These are phyloP conservation scores for Caenorhabditis wallacei DNA, from an alignment of 2,888 invertebrate genomes.

Conservation along the genomic window DNA sequence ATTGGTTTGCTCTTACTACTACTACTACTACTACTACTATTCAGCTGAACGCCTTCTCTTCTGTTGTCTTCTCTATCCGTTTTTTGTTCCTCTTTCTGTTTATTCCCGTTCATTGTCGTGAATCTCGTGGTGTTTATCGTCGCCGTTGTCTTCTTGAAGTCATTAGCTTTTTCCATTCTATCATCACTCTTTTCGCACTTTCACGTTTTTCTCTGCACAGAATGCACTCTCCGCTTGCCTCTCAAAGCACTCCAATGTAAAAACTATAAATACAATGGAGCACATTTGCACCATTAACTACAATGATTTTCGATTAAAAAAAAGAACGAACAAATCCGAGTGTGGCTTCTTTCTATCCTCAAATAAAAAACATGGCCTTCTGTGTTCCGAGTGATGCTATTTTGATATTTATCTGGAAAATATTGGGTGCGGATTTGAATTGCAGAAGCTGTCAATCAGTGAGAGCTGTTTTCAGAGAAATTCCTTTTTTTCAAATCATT, in stretches of 20 bases:
- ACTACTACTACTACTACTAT: slow-evolving; percentile 22
- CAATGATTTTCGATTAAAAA: too few species aligned
- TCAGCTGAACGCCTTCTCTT: slow-evolving; percentile 10
- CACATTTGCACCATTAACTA: too few species aligned
- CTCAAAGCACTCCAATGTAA: background rate
- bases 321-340: background rate
- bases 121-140: too few species aligned
- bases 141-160: too few species aligned
- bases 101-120: too few species aligned
- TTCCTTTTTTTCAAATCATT: background rate
- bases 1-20: slow-evolving; percentile 13
- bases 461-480: background rate
- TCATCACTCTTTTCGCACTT: too few species aligned
- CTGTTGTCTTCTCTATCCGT: background rate
- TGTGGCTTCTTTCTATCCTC: background rate
- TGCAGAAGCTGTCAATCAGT: background rate
- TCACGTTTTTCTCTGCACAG: too few species aligned
- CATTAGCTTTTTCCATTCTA: too few species aligned
- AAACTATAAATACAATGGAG: too few species aligned
- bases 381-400: too few species aligned
- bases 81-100: background rate
- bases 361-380: too few species aligned
- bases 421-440: background rate
- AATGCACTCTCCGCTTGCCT: slow-evolving; percentile 13
- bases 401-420: background rate